Conservation (phyloP, 2,797 vertebrate species). For the Gymnocypris eckloni region DNA sequence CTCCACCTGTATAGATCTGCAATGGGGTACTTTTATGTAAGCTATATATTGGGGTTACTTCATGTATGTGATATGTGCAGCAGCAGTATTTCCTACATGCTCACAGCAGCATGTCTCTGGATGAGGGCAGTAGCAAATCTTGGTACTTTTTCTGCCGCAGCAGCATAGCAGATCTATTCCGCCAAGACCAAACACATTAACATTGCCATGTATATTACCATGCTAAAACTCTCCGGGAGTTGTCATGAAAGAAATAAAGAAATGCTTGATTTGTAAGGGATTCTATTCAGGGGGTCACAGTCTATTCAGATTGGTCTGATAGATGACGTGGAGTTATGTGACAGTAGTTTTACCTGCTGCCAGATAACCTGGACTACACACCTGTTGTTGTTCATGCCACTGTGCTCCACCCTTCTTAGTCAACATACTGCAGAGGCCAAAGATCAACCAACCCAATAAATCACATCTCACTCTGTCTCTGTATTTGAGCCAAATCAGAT, state of each 20-base stretch:
- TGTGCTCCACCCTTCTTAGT: slow-evolving; percentile 54
- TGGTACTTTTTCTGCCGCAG: background rate
- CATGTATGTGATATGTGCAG: background rate
- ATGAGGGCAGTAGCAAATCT: background rate
- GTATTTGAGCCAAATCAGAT: background rate
- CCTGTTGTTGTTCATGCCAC: slow-evolving; percentile 54
- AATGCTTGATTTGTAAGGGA: background rate
- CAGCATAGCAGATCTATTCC: background rate
- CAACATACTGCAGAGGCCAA: slow-evolving; percentile 43
- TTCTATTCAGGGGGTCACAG: background rate
- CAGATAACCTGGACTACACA: slow-evolving; percentile 45
- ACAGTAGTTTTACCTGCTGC: slow-evolving; percentile 16
- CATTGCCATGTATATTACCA: background rate
- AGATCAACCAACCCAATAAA: slow-evolving; percentile 38
- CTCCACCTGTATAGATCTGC: background rate
- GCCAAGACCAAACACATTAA: background rate
- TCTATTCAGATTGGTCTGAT: background rate
- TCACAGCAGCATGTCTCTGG: background rate
- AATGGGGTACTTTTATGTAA: background rate
- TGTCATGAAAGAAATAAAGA: background rate
- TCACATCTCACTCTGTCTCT: background rate
- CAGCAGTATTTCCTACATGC: background rate
- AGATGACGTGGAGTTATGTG: background rate
- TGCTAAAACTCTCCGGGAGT: background rate
- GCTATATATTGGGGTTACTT: background rate